These are phyloP conservation scores for Scatophagus argus DNA, from an alignment of 2,113 vertebrate species.

Conservation along the genomic window DNA sequence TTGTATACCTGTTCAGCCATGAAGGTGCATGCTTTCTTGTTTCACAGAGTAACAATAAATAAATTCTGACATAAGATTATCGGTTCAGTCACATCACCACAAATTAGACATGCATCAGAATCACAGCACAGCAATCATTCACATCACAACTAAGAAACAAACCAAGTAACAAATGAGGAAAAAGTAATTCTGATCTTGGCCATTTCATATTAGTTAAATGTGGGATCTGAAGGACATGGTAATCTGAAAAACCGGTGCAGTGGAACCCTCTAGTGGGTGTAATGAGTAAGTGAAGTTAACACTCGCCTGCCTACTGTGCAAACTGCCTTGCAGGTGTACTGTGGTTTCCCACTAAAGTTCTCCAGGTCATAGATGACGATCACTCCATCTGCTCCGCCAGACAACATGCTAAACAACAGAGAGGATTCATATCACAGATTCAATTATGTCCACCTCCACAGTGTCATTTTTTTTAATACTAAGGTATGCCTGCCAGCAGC, in stretches of 20 bases:
- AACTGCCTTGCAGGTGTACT: constrained; percentile 93
- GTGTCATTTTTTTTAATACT: neutral
- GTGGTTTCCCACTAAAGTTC: constrained; percentile 88
- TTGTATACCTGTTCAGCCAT: neutral
- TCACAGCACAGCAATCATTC: neutral
- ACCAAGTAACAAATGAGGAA: no score
- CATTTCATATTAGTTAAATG: no score
- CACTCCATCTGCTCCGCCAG: constrained; percentile 94
- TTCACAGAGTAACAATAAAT: neutral
- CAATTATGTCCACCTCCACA: neutral
- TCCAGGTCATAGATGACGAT: constrained; percentile 96
- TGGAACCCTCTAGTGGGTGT: constrained; percentile 72
- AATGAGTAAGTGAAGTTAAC: neutral
- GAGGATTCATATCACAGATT: neutral
- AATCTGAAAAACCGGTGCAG: neutral
- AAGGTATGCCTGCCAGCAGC: no score
- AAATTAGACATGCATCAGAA: neutral
- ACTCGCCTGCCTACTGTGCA: constrained; percentile 92
- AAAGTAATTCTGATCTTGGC: neutral
- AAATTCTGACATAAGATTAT: neutral
- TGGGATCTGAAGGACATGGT: neutral
- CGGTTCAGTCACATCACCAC: neutral
- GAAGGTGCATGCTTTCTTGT: neutral
- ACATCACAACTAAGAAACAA: neutral
- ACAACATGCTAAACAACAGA: constrained; percentile 90